A percentile compares a stretch with the other conserved stretches of the same genome.
phyloP scores from a whole-genome alignment of 2,797 vertebrate species.

The Takifugu rubripes region DNA sequence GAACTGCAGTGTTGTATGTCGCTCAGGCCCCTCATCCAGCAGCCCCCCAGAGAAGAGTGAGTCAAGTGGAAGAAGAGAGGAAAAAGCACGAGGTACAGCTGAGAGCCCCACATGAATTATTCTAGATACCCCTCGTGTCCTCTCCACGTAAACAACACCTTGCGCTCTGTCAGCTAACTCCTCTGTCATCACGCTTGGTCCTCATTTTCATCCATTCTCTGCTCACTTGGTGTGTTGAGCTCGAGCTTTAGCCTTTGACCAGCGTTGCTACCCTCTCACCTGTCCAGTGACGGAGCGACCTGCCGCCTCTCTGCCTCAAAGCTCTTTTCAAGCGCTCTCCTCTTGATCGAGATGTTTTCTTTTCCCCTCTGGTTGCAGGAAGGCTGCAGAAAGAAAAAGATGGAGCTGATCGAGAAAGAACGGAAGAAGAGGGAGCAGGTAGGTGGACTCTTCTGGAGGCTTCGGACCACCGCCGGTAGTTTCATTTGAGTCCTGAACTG shows the following conservation, averaged over 20 bases:
- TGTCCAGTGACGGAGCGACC: constrained; percentile 46
- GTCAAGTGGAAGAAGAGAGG: constrained; percentile 86
- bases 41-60: constrained; percentile 82
- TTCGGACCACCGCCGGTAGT: background rate
- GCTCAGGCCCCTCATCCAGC: constrained; percentile 81
- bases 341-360: constrained; percentile 37
- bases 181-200: constrained; percentile 23
- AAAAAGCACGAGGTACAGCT: constrained; percentile 88
- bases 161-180: constrained; percentile 50
- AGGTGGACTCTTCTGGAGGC: constrained; percentile 1
- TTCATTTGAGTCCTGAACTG: background rate
- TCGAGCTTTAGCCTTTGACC: constrained; percentile 15
- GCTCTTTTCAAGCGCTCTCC: background rate
- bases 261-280: constrained; percentile 27
- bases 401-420: constrained; percentile 86
- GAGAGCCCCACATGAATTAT: constrained; percentile 41
- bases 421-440: constrained; percentile 91
- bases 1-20: constrained; percentile 84
- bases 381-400: constrained; percentile 79
- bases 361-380: constrained; percentile 73
- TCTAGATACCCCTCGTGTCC: constrained; percentile 21
- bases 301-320: constrained; percentile 28
- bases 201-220: constrained; percentile 5
- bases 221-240: constrained; percentile 14
- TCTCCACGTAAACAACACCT: constrained; percentile 45